Percentiles rank a stretch among this genome's conserved stretches.
Conservation (phyloP, 2,888 invertebrate species). For the Cheilosia impressa region DNA sequence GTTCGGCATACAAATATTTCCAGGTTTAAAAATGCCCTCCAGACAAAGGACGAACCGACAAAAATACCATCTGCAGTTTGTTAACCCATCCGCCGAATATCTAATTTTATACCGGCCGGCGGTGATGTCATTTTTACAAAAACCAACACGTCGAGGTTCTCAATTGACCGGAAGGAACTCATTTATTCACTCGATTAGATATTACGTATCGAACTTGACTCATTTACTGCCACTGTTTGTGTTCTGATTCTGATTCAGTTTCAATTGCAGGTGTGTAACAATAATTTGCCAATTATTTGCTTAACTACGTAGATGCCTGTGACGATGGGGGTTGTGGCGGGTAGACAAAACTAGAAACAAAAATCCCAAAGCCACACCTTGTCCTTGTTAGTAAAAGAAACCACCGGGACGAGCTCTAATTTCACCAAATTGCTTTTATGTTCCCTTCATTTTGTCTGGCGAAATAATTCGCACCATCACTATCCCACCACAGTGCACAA, state of each 20-base stretch:
- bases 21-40: no score
- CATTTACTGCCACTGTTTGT: not conserved
- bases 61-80: not conserved
- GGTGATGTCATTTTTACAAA: not conserved
- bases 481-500: not conserved
- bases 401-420: no score
- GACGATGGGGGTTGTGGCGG: no score
- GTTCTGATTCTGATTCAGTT: no score
- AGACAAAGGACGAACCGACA: not conserved
- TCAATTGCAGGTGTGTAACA: no score
- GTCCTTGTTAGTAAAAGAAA: no score
- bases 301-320: no score
- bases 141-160: not conserved
- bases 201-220: not conserved
- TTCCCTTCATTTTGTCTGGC: not conserved
- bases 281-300: no score
- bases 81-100: not conserved
- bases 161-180: slow-evolving; percentile 6
- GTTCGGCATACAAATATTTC: no score
- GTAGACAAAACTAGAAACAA: no score
- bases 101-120: not conserved
- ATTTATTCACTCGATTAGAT: not conserved
- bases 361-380: no score
- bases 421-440: no score
- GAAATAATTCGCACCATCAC: not conserved